Conservation (phyloP, 2,888 invertebrate species). For the Actias luna region DNA sequence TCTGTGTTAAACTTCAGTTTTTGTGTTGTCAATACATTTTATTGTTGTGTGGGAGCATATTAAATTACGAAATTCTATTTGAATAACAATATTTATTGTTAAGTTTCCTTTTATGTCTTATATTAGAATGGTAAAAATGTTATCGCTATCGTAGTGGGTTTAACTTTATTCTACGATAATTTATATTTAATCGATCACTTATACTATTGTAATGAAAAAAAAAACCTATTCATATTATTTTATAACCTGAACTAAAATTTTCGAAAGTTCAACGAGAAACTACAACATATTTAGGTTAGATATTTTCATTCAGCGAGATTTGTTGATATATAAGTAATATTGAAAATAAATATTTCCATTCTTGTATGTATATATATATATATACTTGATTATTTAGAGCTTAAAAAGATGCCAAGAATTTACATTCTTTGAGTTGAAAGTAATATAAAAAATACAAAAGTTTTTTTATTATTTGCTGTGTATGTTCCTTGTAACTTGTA, state of each 20-base stretch:
- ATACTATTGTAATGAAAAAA: no score
- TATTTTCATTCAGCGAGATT: background rate
- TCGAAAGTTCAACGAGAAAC: background rate
- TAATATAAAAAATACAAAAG: background rate
- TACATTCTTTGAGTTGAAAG: background rate
- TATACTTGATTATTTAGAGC: background rate
- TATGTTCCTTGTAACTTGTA: slow-evolving; percentile 14
- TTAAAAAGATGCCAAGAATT: background rate
- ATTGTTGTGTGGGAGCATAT: background rate
- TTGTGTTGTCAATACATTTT: background rate
- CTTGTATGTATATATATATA: background rate
- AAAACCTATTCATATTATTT: no score
- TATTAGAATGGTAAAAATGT: background rate
- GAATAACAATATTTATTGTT: background rate
- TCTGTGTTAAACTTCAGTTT: background rate
- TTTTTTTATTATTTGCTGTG: background rate
- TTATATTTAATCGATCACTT: background rate
- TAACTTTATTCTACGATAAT: background rate
- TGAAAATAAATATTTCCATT: background rate
- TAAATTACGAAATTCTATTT: background rate
- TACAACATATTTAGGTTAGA: background rate
- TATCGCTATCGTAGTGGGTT: background rate
- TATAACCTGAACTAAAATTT: background rate
- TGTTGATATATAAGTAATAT: background rate
- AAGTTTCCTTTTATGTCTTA: background rate